A percentile compares a stretch with the other conserved stretches of the same genome.
phyloP scores from a whole-genome alignment of 2,888 invertebrate species.

The Limnephilus auricula region DNA sequence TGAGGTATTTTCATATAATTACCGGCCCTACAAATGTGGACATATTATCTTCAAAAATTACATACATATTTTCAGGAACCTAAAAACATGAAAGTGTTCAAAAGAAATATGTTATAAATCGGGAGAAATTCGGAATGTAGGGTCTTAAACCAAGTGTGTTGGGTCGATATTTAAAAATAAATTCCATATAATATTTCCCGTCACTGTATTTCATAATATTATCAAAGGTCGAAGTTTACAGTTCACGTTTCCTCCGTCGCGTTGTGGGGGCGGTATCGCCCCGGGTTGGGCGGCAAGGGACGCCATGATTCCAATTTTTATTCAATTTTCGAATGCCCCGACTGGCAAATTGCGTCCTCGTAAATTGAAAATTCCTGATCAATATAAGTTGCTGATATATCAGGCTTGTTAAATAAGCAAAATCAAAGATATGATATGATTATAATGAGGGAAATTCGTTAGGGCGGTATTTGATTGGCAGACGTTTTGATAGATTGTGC shows the following conservation, averaged over 20 bases:
- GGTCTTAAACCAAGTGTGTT: too few relatives aligned
- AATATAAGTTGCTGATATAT: slow-evolving; percentile 36
- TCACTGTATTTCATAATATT: background rate
- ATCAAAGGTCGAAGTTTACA: background rate
- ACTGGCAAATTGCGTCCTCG: slow-evolving; percentile 41
- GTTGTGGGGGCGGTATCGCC: background rate
- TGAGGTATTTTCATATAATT: too few relatives aligned
- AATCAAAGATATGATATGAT: background rate
- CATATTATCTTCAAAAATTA: too few relatives aligned
- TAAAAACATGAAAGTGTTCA: too few relatives aligned
- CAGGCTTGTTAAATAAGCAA: slow-evolving; percentile 15
- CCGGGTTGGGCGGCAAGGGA: slow-evolving; percentile 25
- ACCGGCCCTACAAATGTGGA: too few relatives aligned
- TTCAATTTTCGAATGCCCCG: slow-evolving; percentile 43
- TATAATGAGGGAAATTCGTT: background rate
- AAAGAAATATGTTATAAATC: too few relatives aligned
- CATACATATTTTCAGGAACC: too few relatives aligned
- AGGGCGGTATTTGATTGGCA: background rate
- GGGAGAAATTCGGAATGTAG: too few relatives aligned
- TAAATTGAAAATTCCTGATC: slow-evolving; percentile 35
- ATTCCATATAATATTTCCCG: background rate
- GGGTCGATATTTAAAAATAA: background rate
- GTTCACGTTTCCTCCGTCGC: background rate
- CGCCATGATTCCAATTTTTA: slow-evolving; percentile 49
- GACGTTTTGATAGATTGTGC: background rate